These are phyloP conservation scores for Raphicerus campestris DNA, from an alignment of 2,113 vertebrate species.

Conservation along the genomic window DNA sequence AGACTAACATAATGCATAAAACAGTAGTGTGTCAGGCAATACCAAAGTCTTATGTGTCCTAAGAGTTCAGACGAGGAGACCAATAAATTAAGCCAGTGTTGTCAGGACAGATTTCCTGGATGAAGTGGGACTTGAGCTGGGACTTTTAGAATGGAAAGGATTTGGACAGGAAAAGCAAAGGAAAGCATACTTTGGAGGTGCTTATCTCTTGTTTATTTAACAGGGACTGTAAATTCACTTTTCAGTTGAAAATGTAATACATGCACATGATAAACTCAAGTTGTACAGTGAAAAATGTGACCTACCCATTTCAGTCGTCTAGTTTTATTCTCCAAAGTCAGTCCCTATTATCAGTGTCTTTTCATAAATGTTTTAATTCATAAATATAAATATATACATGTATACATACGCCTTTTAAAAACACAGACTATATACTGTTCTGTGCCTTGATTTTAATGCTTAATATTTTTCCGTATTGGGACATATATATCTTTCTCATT, in stretches of 20 bases:
- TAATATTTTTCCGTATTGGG: background rate
- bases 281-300: slow-evolving; percentile 18
- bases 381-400: background rate
- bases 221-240: slow-evolving; percentile 10
- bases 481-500: background rate
- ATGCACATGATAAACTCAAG: slow-evolving; percentile 20
- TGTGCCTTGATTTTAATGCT: slow-evolving; percentile 22
- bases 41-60: background rate
- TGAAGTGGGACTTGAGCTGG: background rate
- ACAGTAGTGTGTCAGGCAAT: background rate
- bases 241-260: slow-evolving; percentile 35
- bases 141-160: slow-evolving; percentile 10
- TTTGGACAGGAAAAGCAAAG: slow-evolving; percentile 15
- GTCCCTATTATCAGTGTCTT: background rate
- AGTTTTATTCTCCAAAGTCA: slow-evolving; percentile 4
- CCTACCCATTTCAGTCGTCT: background rate
- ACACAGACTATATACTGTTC: background rate
- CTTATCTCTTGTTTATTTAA: slow-evolving; percentile 32
- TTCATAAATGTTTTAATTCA: background rate
- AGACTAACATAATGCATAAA: slow-evolving; percentile 23
- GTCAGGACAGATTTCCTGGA: background rate
- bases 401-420: background rate
- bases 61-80: background rate
- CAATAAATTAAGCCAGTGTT: background rate
- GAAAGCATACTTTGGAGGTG: background rate